Base-by-base conservation (phyloP, 1,140 invertebrate genomes). In the Drosophila pallidifrons region DNA sequence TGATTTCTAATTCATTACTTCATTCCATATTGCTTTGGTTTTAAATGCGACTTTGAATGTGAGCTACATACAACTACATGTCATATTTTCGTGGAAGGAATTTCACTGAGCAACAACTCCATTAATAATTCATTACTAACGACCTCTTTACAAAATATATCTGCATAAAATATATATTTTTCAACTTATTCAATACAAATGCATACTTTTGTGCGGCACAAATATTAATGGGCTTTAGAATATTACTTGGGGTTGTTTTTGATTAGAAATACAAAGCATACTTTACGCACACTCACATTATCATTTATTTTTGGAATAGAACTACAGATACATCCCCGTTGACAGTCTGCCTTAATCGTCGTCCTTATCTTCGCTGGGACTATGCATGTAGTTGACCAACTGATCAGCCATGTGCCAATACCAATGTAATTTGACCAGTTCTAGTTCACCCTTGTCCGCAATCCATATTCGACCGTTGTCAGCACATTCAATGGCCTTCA, bases 381-480 rank as follows among this genome's bases (percentile, higher is more conserved):
- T 66, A 15, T 86, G 73, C 89, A 91, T 91, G 58, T 91, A 91
- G 35, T 79, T 60, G 1, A 82, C 5, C 10, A 91, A 67, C 49
- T 85, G 74, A 51, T 89, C 83, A 35, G 79, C 85, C 89, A 91
- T 91, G 20, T 91, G 85, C 89, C 90, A 91, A 75, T 91, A 91
- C 75, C 77, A 81, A 8, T 90, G 85, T 28, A 88, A 25, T 20
- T 88, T 81, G 2, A 92, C 81, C 28, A 82, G 28, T 46, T 92
- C 89, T 32, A 91, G 64, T 2, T 79, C 86, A 4, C 83, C 91
- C 52, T 86, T 77, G 46, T 92, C 91, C 2, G 81, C 76, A 28
- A 92, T 90, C 91, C 90, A 92, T 10, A 91, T 91, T 32, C 77
- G 85, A n/a, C 91, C 91, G 46, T 92, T 92, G 51, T 86, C 54